These are phyloP conservation scores for Trichogramma dendrolimi DNA, from an alignment of 2,888 invertebrate genomes.

Conservation along the genomic window DNA sequence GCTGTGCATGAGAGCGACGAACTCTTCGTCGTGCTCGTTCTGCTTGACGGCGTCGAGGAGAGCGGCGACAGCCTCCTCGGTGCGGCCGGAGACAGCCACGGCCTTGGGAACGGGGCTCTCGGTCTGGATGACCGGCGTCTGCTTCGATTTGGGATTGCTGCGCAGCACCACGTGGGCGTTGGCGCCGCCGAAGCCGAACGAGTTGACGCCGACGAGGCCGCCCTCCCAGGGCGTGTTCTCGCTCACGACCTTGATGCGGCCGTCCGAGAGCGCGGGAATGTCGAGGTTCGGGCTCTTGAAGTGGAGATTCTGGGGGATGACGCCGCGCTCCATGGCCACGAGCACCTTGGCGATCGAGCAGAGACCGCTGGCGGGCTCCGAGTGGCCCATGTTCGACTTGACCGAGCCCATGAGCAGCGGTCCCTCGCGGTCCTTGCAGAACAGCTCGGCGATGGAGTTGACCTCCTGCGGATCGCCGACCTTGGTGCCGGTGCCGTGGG, in stretches of 20 bases:
- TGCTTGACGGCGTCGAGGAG: slow-evolving; percentile 62
- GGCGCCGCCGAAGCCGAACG: slow-evolving; percentile 97
- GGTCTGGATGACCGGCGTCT: slow-evolving; percentile 55
- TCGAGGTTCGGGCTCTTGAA: slow-evolving; percentile 81
- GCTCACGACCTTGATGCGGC: slow-evolving; percentile 78
- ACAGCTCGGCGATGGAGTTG: slow-evolving; percentile 87
- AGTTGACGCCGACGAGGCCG: slow-evolving; percentile 89
- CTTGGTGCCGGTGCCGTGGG: slow-evolving; percentile 98
- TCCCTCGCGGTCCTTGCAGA: slow-evolving; percentile 73
- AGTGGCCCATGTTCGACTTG: slow-evolving; percentile 98
- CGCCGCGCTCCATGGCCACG: slow-evolving; percentile 86
- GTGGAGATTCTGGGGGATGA: slow-evolving; percentile 89
- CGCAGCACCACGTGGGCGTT: slow-evolving; percentile 88
- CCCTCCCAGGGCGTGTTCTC: slow-evolving; percentile 81
- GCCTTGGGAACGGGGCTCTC: slow-evolving; percentile 61
- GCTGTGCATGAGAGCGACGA: slow-evolving; percentile 72
- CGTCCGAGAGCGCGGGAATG: slow-evolving; percentile 86
- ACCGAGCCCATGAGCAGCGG: slow-evolving; percentile 92
- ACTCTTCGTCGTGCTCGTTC: slow-evolving; percentile 64
- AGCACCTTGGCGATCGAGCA: slow-evolving; percentile 88
- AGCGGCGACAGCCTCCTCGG: slow-evolving; percentile 69
- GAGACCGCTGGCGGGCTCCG: slow-evolving; percentile 89
- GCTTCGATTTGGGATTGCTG: slow-evolving; percentile 70
- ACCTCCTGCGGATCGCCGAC: slow-evolving; percentile 98
- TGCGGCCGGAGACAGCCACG: slow-evolving; percentile 79